Conservation (phyloP, 2,888 invertebrate species). For the Lasioglossum vierecki region DNA sequence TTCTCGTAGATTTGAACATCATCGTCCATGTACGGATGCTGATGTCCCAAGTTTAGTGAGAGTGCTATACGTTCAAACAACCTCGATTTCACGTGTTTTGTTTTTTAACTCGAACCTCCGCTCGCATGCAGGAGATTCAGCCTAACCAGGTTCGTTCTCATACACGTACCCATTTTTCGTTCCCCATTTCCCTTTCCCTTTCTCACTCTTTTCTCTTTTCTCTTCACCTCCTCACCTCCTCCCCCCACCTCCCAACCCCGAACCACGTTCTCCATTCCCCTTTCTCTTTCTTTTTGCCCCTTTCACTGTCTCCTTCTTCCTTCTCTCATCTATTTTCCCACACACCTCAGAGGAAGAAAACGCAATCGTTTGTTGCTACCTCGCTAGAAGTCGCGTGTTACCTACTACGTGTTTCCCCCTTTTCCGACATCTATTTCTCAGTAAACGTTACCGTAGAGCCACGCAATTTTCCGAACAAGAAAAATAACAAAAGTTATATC, state of each 20-base stretch:
- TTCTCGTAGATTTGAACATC: constrained; percentile 83
- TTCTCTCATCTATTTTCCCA: not conserved
- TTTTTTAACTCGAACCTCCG: constrained; percentile 7
- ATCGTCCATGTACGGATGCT: constrained; percentile 84
- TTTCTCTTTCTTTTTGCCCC: not conserved
- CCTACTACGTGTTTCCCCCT: not conserved
- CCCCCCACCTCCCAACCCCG: not conserved
- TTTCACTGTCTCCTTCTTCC: not conserved
- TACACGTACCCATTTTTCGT: not conserved
- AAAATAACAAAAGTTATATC: not conserved
- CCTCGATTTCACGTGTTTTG: constrained; percentile 34
- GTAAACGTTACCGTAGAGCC: not conserved
- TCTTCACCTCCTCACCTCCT: not conserved
- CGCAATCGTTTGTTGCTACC: not conserved
- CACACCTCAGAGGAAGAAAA: not conserved
- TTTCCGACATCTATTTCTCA: not conserved
- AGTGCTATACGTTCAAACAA: constrained; percentile 74
- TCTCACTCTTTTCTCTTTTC: not conserved
- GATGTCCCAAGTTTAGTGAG: constrained; percentile 80
- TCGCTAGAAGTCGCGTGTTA: not conserved
- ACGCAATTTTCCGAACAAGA: not conserved
- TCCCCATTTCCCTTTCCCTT: not conserved
- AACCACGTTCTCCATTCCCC: not conserved
- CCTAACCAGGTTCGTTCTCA: not conserved
- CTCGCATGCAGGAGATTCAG: not conserved